Evolutionary conservation across 35 echinoderm and acorn worm genomes (phyloP).

Genomic region (Strongylocentrotus purpuratus): DNA sequence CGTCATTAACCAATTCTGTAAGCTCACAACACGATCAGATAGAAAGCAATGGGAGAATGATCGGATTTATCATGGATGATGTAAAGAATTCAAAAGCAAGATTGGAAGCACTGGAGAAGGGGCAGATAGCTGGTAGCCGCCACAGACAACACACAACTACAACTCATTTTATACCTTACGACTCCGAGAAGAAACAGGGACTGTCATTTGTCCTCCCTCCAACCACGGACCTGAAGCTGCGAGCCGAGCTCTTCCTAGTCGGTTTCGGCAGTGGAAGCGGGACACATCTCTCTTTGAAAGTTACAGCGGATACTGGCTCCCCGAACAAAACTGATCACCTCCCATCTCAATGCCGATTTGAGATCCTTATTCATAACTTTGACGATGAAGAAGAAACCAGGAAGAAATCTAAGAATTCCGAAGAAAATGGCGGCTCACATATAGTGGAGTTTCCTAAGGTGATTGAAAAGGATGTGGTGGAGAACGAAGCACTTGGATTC

Average conservation of each 20-base stretch:
- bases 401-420: background rate
- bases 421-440: background rate
- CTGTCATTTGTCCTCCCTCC: background rate
- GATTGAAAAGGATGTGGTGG: background rate
- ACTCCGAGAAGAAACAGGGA: background rate
- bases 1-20: no score
- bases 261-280: no score
- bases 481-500: background rate
- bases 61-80: no score
- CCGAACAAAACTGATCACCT: background rate
- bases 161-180: background rate
- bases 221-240: background rate
- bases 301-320: background rate
- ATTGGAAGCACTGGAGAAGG: background rate
- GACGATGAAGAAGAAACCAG: background rate
- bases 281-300: no score
- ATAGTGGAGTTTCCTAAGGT: background rate
- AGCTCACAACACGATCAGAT: no score
- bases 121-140: background rate
- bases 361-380: background rate
- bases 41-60: no score
- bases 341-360: background rate
- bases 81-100: background rate
- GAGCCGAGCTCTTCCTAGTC: background rate
- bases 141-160: background rate